These are phyloP conservation scores for Acanthochromis polyacanthus DNA, from an alignment of 2,113 vertebrate genomes.

Conservation along the genomic window DNA sequence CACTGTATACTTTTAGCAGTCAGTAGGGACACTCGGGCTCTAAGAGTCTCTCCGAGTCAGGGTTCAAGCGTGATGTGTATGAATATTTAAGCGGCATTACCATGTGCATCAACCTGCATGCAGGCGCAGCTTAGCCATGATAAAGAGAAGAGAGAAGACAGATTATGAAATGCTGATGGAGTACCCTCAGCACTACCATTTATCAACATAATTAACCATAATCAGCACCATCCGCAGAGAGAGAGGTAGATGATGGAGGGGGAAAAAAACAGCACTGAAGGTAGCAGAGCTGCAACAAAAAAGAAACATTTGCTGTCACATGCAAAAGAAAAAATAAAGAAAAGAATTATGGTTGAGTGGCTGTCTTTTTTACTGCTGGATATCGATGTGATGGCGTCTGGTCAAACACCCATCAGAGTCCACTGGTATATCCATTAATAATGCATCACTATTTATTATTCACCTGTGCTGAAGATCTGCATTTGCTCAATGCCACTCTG, in stretches of 20 bases:
- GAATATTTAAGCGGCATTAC: slow-evolving; percentile 26
- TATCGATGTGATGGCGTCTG: not conserved
- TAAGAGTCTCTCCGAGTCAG: not conserved
- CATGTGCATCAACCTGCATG: slow-evolving; percentile 26
- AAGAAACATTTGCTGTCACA: slow-evolving; percentile 3
- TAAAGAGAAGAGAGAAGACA: slow-evolving; percentile 63
- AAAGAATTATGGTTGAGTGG: slow-evolving; percentile 14
- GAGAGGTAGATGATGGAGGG: slow-evolving; percentile 44
- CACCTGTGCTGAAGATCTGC: not conserved
- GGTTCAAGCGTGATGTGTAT: slow-evolving; percentile 20
- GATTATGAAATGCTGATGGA: slow-evolving; percentile 82
- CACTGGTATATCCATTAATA: not conserved
- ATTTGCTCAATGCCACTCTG: not conserved
- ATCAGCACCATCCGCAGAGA: slow-evolving; percentile 79
- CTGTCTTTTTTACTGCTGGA: slow-evolving; percentile 11
- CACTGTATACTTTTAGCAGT: not conserved
- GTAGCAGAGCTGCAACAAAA: slow-evolving; percentile 31
- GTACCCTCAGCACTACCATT: slow-evolving; percentile 76
- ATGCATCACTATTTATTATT: not conserved
- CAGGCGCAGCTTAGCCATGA: slow-evolving; percentile 53
- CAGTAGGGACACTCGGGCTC: not conserved
- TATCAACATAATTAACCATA: slow-evolving; percentile 85
- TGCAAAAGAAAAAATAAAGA: not conserved
- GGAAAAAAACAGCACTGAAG: slow-evolving; percentile 30
- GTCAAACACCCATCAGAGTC: not conserved